Percentiles rank a stretch among this genome's conserved stretches.
phyloP scores from a whole-genome alignment of 2,888 invertebrate species.

The Leistus spinibarbis region DNA sequence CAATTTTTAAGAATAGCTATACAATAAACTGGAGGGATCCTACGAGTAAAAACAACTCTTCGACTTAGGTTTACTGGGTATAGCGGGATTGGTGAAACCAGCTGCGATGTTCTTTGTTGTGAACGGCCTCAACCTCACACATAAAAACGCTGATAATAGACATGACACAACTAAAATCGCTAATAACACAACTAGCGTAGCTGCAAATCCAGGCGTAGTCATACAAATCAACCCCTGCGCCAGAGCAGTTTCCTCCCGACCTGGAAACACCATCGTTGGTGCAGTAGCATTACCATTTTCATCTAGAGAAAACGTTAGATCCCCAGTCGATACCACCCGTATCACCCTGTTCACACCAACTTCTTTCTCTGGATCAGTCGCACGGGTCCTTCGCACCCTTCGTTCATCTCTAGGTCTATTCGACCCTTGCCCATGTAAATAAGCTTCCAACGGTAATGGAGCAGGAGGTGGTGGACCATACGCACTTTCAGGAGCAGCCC shows the following conservation, averaged over 20 bases:
- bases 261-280: slow-evolving; percentile 74
- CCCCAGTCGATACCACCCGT: slow-evolving; percentile 89
- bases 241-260: slow-evolving; percentile 61
- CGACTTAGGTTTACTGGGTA: slow-evolving; percentile 52
- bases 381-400: slow-evolving; percentile 68
- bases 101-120: slow-evolving; percentile 63
- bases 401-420: slow-evolving; percentile 77
- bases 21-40: neutral
- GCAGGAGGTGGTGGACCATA: slow-evolving; percentile 73
- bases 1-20: neutral
- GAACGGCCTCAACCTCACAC: slow-evolving; percentile 78
- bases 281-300: slow-evolving; percentile 66
- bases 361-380: slow-evolving; percentile 71
- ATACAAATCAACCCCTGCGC: slow-evolving; percentile 78
- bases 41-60: slow-evolving; percentile 74
- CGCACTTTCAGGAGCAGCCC: slow-evolving; percentile 63
- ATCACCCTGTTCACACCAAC: slow-evolving; percentile 90
- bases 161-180: slow-evolving; percentile 85
- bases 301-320: slow-evolving; percentile 83
- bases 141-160: slow-evolving; percentile 83
- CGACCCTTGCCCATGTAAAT: slow-evolving; percentile 63
- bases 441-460: slow-evolving; percentile 66
- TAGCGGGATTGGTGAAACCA: slow-evolving; percentile 50
- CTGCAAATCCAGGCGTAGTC: slow-evolving; percentile 93
- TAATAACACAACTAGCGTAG: slow-evolving; percentile 81